Evolutionary conservation across 2,888 invertebrate genomes (phyloP).

Genomic region (Acleris sparsana): DNA sequence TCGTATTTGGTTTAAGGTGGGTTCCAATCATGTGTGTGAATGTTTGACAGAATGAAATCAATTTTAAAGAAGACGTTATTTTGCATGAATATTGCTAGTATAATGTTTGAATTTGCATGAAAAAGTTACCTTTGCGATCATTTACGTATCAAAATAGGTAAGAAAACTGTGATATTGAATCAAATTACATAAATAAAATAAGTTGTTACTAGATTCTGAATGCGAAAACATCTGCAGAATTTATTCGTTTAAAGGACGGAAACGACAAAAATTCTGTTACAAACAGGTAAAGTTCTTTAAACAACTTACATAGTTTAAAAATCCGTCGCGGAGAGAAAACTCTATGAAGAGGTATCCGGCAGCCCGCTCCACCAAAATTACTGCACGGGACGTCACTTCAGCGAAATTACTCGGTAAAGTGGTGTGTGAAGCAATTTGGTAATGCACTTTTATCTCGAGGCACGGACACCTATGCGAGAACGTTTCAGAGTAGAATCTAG

Average conservation of each 20-base stretch:
- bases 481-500: slow-evolving; percentile 23
- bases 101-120: no score
- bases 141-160: no score
- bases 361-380: slow-evolving; percentile 49
- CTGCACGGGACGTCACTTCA: slow-evolving; percentile 51
- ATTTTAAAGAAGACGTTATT: no score
- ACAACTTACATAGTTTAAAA: slow-evolving; percentile 8
- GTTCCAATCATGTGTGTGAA: slow-evolving; percentile 10
- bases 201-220: not conserved
- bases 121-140: no score
- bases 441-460: slow-evolving; percentile 67
- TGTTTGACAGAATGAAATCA: no score
- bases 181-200: not conserved
- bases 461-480: slow-evolving; percentile 28
- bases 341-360: slow-evolving; percentile 35
- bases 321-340: slow-evolving; percentile 13
- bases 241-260: not conserved
- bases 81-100: no score
- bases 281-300: slow-evolving; percentile 6
- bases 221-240: not conserved
- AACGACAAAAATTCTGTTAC: not conserved
- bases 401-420: slow-evolving; percentile 58
- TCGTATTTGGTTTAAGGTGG: slow-evolving; percentile 20
- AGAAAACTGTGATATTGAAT: not conserved
- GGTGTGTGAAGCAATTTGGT: slow-evolving; percentile 68